phyloP scores from a whole-genome alignment of 2,113 vertebrate species.

The Tursiops truncatus region DNA sequence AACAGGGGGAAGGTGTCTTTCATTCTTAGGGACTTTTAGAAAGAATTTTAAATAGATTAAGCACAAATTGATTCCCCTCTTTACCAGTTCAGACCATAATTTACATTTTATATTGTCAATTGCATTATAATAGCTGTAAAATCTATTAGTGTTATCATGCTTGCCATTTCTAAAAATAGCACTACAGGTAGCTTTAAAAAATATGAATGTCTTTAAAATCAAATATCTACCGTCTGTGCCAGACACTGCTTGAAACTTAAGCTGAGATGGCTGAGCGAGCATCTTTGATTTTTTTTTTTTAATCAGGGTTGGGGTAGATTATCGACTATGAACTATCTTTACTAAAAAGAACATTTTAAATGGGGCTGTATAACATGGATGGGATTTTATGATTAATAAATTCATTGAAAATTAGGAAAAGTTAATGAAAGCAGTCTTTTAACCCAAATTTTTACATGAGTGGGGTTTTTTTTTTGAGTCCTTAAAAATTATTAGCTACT shows the following conservation, averaged over 20 bases:
- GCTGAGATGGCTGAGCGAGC: not conserved
- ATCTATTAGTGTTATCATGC: not conserved
- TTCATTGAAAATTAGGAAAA: constrained; percentile 2
- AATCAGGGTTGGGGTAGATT: not conserved
- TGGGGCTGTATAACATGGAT: not conserved
- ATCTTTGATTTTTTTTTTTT: constrained; percentile 21
- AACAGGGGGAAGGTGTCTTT: constrained; percentile 78
- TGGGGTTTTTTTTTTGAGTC: not conserved
- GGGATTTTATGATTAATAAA: not conserved
- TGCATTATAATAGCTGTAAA: constrained; percentile 1
- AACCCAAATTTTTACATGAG: not conserved
- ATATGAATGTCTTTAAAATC: not conserved
- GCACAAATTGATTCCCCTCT: constrained; percentile 69
- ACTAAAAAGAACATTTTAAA: not conserved
- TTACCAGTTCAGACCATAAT: constrained; percentile 52
- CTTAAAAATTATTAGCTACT: not conserved
- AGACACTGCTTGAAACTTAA: constrained; percentile 21
- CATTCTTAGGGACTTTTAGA: constrained; percentile 72
- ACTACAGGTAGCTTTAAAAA: constrained; percentile 36
- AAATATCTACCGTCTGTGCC: not conserved
- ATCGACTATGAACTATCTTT: not conserved
- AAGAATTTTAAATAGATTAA: constrained; percentile 74
- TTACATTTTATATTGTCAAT: constrained; percentile 74
- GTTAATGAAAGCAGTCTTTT: not conserved
- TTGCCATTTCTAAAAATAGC: not conserved